Conservation (phyloP, 1,140 invertebrate genomes). For the Drosophila dunni region DNA sequence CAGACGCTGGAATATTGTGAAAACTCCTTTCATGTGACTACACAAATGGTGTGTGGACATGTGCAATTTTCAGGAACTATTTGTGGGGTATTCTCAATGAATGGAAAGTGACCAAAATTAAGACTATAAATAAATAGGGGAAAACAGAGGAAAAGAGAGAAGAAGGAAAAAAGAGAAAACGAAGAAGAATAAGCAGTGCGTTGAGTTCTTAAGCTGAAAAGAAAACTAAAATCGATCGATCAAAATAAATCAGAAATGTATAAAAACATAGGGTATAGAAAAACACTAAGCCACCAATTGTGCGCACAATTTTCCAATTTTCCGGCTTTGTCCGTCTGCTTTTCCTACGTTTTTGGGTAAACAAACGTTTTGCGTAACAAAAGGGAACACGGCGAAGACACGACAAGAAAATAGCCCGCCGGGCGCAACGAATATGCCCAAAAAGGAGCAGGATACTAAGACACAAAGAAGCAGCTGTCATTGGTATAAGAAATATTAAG, state of each 20-base stretch:
- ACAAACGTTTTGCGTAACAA: conserved; percentile 81
- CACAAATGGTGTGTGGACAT: conserved; percentile 67
- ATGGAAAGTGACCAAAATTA: conserved; percentile 71
- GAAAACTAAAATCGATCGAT: conserved; percentile 67
- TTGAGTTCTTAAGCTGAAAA: conserved; percentile 56
- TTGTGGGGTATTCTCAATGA: conserved; percentile 69
- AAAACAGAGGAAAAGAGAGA: conserved; percentile 11
- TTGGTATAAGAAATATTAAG: conserved; percentile 34
- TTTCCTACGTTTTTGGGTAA: conserved; percentile 67
- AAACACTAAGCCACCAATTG: conserved; percentile 72
- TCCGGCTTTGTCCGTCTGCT: conserved; percentile 33
- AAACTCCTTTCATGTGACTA: conserved; percentile 31
- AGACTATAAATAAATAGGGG: conserved; percentile 70
- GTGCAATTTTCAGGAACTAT: conserved; percentile 78
- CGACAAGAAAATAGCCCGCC: conserved; percentile 73
- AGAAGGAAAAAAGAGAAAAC: neutral
- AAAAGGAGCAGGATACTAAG: conserved; percentile 35
- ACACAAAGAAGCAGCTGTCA: conserved; percentile 69
- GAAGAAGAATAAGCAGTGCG: conserved; percentile 29
- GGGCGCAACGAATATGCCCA: conserved; percentile 52
- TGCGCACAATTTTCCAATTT: conserved; percentile 80
- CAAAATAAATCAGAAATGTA: conserved; percentile 77
- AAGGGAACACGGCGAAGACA: conserved; percentile 61
- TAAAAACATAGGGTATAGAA: conserved; percentile 52
- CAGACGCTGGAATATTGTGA: neutral